These are phyloP conservation scores for Aegotheles bennettii DNA, from an alignment of 2,113 vertebrate species.

Conservation along the genomic window DNA sequence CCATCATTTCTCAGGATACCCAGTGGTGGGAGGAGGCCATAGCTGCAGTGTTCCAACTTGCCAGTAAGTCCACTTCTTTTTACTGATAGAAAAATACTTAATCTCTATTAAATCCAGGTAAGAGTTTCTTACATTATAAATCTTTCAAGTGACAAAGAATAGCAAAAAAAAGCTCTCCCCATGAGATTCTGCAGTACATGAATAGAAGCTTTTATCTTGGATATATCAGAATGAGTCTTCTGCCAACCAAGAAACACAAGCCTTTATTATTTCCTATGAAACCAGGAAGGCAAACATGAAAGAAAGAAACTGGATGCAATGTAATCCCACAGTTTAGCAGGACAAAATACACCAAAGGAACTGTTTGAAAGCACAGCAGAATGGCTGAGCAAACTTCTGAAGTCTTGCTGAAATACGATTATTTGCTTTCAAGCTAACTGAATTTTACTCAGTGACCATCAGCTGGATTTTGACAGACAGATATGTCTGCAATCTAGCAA, in stretches of 20 bases:
- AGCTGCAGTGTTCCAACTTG: constrained; percentile 93
- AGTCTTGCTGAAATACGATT: neutral
- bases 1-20: constrained; percentile 87
- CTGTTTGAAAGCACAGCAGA: neutral
- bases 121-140: neutral
- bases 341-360: neutral
- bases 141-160: neutral
- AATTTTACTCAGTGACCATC: neutral
- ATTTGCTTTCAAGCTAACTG: neutral
- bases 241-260: constrained; percentile 5
- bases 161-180: neutral
- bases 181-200: neutral
- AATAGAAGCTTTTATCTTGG: constrained; percentile 5
- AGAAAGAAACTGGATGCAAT: neutral
- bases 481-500: neutral
- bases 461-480: neutral
- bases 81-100: neutral
- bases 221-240: neutral
- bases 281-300: neutral
- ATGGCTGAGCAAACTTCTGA: neutral
- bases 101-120: neutral
- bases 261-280: constrained; percentile 19
- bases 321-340: neutral
- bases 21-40: constrained; percentile 99
- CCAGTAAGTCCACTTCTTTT: constrained; percentile 84